phyloP scores from a whole-genome alignment of 2,113 vertebrate species.

The Alectura lathami region DNA sequence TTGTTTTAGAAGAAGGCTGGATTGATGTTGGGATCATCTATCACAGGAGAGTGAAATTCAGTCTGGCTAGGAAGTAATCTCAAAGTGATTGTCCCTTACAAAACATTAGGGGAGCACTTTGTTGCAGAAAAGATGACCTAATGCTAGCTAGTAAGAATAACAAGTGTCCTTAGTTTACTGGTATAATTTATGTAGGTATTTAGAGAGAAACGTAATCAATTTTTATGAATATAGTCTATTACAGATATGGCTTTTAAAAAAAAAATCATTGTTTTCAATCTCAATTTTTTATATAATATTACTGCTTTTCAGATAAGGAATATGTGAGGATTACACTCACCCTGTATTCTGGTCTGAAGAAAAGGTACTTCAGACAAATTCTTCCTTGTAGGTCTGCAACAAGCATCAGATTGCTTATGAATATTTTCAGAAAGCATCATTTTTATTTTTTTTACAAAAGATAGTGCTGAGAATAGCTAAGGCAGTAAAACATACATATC shows the following conservation, averaged over 20 bases:
- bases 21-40: background rate
- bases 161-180: background rate
- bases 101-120: background rate
- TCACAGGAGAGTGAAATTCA: background rate
- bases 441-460: conserved; percentile 22
- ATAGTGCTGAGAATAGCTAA: conserved; percentile 6
- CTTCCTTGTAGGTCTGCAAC: background rate
- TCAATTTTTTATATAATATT: background rate
- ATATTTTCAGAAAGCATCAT: background rate
- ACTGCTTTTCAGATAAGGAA: background rate
- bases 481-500: background rate
- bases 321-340: background rate
- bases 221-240: background rate
- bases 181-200: background rate
- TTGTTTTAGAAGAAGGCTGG: background rate
- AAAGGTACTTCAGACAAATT: background rate
- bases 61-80: background rate
- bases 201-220: background rate
- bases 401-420: background rate
- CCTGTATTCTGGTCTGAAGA: background rate
- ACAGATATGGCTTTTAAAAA: background rate
- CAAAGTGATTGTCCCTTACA: background rate
- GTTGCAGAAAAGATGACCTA: background rate
- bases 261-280: background rate
- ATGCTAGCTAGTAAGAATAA: background rate